These are phyloP conservation scores for Parascotia fuliginaria DNA, from an alignment of 2,888 invertebrate species.

Conservation along the genomic window DNA sequence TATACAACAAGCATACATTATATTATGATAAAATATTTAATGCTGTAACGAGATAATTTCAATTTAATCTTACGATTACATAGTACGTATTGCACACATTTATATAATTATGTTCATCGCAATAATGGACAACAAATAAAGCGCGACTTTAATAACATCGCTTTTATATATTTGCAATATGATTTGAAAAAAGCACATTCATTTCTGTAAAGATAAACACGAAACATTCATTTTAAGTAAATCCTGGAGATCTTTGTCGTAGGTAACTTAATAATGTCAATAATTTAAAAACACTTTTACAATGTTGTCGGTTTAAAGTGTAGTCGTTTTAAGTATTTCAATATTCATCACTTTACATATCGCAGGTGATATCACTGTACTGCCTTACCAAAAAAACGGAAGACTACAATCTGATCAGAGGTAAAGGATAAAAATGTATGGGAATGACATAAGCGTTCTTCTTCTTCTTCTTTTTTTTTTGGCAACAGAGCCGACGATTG, in stretches of 20 bases:
- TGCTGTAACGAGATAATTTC: constrained; percentile 34
- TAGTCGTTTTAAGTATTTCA: too few relatives aligned
- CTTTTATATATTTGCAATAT: neutral
- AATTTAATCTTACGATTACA: constrained; percentile 27
- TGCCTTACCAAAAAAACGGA: too few relatives aligned
- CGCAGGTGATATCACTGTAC: too few relatives aligned
- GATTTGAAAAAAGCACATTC: neutral
- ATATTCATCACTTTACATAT: too few relatives aligned
- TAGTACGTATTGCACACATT: constrained; percentile 11
- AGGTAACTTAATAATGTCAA: too few relatives aligned
- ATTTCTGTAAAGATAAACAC: neutral
- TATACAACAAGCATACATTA: constrained; percentile 51
- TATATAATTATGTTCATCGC: neutral
- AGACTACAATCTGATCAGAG: too few relatives aligned
- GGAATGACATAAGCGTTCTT: too few relatives aligned
- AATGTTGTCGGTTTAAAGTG: too few relatives aligned
- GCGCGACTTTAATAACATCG: neutral
- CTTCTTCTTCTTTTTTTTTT: too few relatives aligned
- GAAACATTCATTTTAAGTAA: neutral
- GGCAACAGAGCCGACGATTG: too few relatives aligned
- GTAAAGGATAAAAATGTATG: too few relatives aligned
- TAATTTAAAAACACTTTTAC: too few relatives aligned
- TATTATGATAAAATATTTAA: constrained; percentile 43
- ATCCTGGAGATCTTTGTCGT: neutral
- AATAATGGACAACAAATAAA: constrained; percentile 1